These are phyloP conservation scores for Dasypus novemcinctus DNA, from an alignment of 2,113 vertebrate species.

Conservation along the genomic window DNA sequence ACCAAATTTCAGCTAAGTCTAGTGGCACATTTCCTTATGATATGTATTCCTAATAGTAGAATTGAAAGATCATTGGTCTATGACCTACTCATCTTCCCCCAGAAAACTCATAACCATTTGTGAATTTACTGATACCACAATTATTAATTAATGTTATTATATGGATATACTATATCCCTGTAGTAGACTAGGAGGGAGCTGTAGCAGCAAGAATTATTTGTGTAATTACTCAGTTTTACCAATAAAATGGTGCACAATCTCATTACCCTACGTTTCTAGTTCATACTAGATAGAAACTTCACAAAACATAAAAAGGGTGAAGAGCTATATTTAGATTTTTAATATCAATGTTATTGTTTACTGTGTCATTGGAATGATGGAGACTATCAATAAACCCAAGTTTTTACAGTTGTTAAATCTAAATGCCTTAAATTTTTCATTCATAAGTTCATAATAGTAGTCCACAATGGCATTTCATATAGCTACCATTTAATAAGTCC, in stretches of 20 bases:
- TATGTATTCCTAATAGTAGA: background rate
- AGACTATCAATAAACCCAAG: background rate
- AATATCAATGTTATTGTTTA: no score
- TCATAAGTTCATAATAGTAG: background rate
- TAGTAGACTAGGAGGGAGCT: accelerated
- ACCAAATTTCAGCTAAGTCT: background rate
- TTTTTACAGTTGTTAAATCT: background rate
- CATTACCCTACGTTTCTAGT: background rate
- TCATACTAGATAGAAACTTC: accelerated
- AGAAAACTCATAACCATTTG: background rate
- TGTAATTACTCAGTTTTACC: accelerated
- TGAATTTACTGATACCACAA: background rate
- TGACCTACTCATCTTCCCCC: accelerated
- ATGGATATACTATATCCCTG: background rate
- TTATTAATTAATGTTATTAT: no score
- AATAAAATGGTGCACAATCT: no score
- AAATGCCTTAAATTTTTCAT: no score
- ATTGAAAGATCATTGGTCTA: background rate
- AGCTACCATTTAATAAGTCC: background rate
- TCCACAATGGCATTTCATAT: background rate
- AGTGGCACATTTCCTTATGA: background rate
- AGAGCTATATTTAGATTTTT: background rate
- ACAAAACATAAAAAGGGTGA: background rate
- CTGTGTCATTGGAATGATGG: no score
- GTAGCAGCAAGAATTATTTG: no score